These are phyloP conservation scores for Andrena marginata DNA, from an alignment of 2,888 invertebrate genomes.

Conservation along the genomic window DNA sequence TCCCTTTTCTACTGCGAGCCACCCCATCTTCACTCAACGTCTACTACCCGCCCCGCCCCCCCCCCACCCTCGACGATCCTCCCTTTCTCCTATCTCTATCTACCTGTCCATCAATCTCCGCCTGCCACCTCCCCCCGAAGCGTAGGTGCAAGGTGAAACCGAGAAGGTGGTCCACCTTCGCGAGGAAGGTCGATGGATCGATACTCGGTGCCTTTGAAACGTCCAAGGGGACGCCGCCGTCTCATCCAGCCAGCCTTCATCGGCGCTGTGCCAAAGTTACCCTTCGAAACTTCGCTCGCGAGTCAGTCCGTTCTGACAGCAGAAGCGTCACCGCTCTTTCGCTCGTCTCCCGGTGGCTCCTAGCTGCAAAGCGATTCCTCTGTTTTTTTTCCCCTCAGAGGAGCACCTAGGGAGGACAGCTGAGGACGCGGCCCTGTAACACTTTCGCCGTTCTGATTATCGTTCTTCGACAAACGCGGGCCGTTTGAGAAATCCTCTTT, in stretches of 20 bases:
- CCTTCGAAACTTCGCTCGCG: neutral
- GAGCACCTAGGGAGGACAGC: neutral
- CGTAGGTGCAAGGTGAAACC: slow-evolving; percentile 52
- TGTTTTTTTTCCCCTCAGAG: no score
- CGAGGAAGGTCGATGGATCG: slow-evolving; percentile 66
- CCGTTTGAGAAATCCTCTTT: no score
- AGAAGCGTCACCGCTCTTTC: neutral
- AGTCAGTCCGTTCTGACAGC: neutral
- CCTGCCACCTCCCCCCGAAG: neutral
- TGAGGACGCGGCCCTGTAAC: neutral
- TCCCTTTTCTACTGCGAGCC: no score
- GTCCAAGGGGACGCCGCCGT: neutral
- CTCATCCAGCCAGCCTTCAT: no score
- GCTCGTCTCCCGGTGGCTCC: neutral
- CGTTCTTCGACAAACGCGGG: neutral
- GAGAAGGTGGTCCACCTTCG: slow-evolving; percentile 53
- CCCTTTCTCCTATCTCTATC: neutral
- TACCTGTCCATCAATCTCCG: slow-evolving; percentile 22
- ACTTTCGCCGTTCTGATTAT: neutral
- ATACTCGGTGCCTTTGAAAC: slow-evolving; percentile 12
- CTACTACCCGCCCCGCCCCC: neutral
- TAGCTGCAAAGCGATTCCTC: neutral
- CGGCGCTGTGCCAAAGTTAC: no score
- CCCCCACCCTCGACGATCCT: neutral
- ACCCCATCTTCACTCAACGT: no score